Evolutionary conservation across 2,113 vertebrate species (phyloP), one percentile per base, ranked within the genome.

Genomic region (Tretioscincus oriximinensis): DNA sequence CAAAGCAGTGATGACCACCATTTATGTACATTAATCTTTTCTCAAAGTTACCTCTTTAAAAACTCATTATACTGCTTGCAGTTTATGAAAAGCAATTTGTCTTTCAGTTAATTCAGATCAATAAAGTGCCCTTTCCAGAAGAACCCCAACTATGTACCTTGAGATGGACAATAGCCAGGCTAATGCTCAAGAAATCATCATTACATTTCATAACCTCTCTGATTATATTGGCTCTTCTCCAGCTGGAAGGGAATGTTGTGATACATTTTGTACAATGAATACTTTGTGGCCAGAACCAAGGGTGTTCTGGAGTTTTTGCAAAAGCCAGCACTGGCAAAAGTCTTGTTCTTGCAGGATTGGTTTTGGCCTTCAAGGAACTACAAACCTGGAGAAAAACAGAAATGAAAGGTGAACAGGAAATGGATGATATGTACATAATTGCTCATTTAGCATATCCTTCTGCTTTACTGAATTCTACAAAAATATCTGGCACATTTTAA

Each of bases 11-110:
- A 5, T 41, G 85, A 0, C 75, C 84, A 26, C 45, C 28, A 54
- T 58, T 63, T 60, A 31, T 47, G 35, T 28, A 24, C 47, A 67
- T 81, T 75, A 68, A 73, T 73, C 71, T 73, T 29, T 28, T n/a
- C 64, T 73, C 61, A 78, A 49, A 83, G 73, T 78, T 68, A 45
- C 49, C 64, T 77, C 65, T 84, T 87, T 70, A 85, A 90, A 76
- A 58, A 75, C 61, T 21, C 1, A 4, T 29, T 84, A 74, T 31
- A 73, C 68, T 71, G 51, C 76, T 84, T 81, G 18, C 29, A 87
- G 64, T 4, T 16, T 78, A 29, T 14, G 49, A 82, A 83, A 72
- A 86, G 73, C 0, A 69, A 24, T 18, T 16, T 73, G 29, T n/a
- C 83, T 81, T 20, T 71, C 9, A 83, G 35, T 35, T 87, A 24